Evolutionary conservation across 2,888 invertebrate species (phyloP).

Genomic region (Dromius quadrimaculatus): DNA sequence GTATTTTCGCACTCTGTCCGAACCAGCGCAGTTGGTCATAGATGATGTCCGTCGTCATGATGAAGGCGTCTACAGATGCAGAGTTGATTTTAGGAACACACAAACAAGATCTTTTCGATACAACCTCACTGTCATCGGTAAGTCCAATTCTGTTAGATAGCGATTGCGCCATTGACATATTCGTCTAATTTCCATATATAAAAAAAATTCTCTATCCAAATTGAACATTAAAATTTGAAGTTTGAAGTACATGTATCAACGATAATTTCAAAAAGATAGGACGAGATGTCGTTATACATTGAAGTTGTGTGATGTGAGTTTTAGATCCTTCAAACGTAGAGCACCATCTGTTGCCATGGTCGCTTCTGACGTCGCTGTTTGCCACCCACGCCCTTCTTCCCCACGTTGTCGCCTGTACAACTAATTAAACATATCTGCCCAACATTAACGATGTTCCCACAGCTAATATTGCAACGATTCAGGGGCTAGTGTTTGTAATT

Average conservation of each 20-base stretch:
- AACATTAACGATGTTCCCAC: slow-evolving; percentile 18
- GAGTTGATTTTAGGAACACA: slow-evolving; percentile 90
- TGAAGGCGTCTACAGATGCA: slow-evolving; percentile 90
- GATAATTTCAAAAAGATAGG: slow-evolving; percentile 16
- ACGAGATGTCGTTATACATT: slow-evolving; percentile 37
- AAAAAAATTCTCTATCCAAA: no score
- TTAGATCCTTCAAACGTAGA: not conserved
- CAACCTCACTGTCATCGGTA: slow-evolving; percentile 91
- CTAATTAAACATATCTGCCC: slow-evolving; percentile 40
- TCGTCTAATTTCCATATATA: no score
- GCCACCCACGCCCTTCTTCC: not conserved
- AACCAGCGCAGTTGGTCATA: slow-evolving; percentile 84
- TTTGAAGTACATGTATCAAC: not conserved
- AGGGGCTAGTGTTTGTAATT: slow-evolving; percentile 6
- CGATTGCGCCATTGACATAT: no score
- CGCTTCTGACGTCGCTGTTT: not conserved
- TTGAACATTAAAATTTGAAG: no score
- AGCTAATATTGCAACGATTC: not conserved
- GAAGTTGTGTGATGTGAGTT: slow-evolving; percentile 25
- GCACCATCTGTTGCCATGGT: not conserved
- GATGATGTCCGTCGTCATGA: slow-evolving; percentile 88
- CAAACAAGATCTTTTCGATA: slow-evolving; percentile 91
- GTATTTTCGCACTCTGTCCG: slow-evolving; percentile 82
- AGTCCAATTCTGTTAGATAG: no score
- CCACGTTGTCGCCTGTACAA: slow-evolving; percentile 6